Evolutionary conservation across 2,797 vertebrate species (phyloP), one percentile per base, ranked within the genome.

Genomic region (Sarcoramphus papa): DNA sequence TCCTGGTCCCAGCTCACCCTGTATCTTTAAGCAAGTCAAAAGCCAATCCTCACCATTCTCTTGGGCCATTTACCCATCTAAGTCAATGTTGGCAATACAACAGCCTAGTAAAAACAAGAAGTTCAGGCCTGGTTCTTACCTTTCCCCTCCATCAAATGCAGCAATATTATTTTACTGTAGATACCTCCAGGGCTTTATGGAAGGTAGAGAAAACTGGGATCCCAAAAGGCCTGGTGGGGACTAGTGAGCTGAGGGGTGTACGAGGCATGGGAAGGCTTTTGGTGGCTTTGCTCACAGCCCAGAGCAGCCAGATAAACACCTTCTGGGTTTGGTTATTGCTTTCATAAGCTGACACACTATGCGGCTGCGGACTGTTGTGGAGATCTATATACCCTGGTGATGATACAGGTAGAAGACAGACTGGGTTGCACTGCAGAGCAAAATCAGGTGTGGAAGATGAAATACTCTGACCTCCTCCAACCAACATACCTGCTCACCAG

Each of bases 1-100:
- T 67, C 92, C 81, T 78, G 79, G 79, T 92, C 89, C 85, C 91
- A 94, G 73, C 62, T 88, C 89, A 91, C 57, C 48, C 54, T n/a
- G 19, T 56, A 80, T 14, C 45, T 84, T 86, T n/a, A 88, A 48
- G 69, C 28, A 73, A 88, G 75, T 25, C 81, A 67, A 67, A 91
- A 78, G 43, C 28, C 0, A 0, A 69, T 64, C 57, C 48, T 88
- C 33, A 12, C 31, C 22, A 18, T 64, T 81, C 60, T 62, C 51
- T 69, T 12, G 8, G 59, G 79, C 51, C 54, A 70, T 30, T 47
- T 48, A 57, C 35, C 23, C 56, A 68, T 12, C 41, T 23, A 65
- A 76, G 54, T 59, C 64, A 69, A n/a, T 2, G 14, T 3, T 45
- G 54, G 65, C 45, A 84, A 15, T 53, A 43, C 50, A 93, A 78